Evolutionary conservation across 2,888 invertebrate species (phyloP), one percentile per base, ranked within the genome.

Genomic region (Rhyacophila evoluta): DNA sequence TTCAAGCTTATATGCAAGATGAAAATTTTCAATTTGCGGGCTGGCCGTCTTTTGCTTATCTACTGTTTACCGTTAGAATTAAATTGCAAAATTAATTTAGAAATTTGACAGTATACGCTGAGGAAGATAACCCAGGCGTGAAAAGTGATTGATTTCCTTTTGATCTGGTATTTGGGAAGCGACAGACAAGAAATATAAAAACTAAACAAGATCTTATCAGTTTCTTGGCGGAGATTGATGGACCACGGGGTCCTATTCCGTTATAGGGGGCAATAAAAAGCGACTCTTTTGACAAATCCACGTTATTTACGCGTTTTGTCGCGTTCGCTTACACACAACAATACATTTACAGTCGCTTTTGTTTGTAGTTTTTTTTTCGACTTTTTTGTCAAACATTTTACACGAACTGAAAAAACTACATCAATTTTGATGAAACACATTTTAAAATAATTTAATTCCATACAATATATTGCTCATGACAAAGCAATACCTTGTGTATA

Each of bases 91-190:
- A 19, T 55, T 55, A 55, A 55, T 55, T 55, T 55, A 25, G 12
- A 55, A 55, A 55, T 55, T 55, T 55, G 55, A 55, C 55, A 55
- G 55, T 2, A 39, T 39, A 8, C 55, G 55, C 15, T 10, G 19
- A 55, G 19, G 15, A 2, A 19, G 55, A 55, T 33, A 55, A 55
- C 29, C 36, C 27, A 19, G 12, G 3, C 10, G 36, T 11, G 25
- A 8, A n/a, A 71, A 36, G 55, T 81, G 81, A 81, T 81, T 81
- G 81, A 81, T 81, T 78, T 69, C 29, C 70, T 78, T 81, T 80
- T 74, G 78, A 78, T 80, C 72, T 74, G 68, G 79, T 78, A 41
- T 78, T 73, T 78, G 41, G 74, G 29, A 72, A 70, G 39, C 69
- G 78, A 72, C 75, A 72, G 39, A 69, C 36, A 71, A 25, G 78